Evolutionary conservation across 1,140 invertebrate species (phyloP).

Genomic region (Rhynchophorus ferrugineus): DNA sequence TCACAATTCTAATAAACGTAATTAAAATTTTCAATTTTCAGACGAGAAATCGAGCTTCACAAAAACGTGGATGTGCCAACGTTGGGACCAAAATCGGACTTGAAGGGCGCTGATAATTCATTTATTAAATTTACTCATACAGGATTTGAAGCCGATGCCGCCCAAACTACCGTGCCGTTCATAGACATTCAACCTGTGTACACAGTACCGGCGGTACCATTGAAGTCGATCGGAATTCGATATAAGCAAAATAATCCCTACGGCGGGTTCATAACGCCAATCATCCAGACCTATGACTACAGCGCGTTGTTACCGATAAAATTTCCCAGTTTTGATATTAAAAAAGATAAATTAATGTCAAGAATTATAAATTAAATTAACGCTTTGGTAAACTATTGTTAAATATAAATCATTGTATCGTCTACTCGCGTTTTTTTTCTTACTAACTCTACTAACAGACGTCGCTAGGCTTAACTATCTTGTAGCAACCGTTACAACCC

Average conservation of each 20-base stretch:
- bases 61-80: conserved; percentile 61
- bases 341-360: neutral
- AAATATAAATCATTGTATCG: neutral
- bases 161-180: conserved; percentile 75
- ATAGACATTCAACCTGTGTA: conserved; percentile 66
- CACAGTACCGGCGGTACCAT: conserved; percentile 52
- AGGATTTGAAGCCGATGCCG: conserved; percentile 63
- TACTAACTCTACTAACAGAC: too few relatives aligned
- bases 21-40: too few relatives aligned
- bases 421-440: neutral
- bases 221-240: conserved; percentile 67
- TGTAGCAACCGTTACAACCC: too few relatives aligned
- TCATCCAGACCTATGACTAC: conserved; percentile 65
- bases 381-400: neutral
- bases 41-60: conserved; percentile 47
- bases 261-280: conserved; percentile 69
- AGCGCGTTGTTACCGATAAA: too few relatives aligned
- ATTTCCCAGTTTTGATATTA: neutral
- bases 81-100: conserved; percentile 30
- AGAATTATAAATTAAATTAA: neutral
- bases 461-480: too few relatives aligned
- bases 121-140: conserved; percentile 67
- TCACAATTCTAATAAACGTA: too few relatives aligned
- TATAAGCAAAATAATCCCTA: conserved; percentile 61
- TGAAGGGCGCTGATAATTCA: conserved; percentile 50